Base-by-base conservation (phyloP, 2,888 invertebrate species). In the Cephus runcator region DNA sequence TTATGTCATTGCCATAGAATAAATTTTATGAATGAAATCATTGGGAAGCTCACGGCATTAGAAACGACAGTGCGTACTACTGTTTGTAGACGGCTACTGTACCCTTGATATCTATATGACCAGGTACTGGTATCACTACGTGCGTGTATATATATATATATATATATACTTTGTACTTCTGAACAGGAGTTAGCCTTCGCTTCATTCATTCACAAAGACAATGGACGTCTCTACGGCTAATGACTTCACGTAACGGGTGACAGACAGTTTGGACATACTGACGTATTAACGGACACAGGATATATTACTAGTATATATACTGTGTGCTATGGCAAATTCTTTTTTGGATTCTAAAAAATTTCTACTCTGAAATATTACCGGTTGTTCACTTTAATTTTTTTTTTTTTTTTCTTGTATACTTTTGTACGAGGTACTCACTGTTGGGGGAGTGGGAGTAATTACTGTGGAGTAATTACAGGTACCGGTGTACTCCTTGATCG, bases 171-270 rank as follows among this genome's bases (percentile, higher is more conserved):
- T 23, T 23, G 23, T 23, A 56, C 23, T 9, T 23, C 56, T 56
- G 9, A 71, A 33, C 71, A 34, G 12, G 34, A 34, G 71, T 71
- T 71, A 71, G 31, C 31, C 34, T 71, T 34, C 71, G 11, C 56
- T 75, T 74, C 75, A 36, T 77, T 75, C 74, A 75, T 77, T 77
- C 75, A 23, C 74, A 74, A 74, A 77, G 77, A 77, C 77, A 77
- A 77, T 77, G 31, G 69, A 33, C 69, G 35, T 30, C 74, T 74
- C 73, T 69, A 34, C 73, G 75, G 77, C 69, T 73, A 75, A 77
- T 77, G 56, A 73, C 77, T 77, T 30, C 74, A 36, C 23, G 35
- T 75, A 71, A 30, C 71, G 71, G 12, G 12, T 33, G 71, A 71
- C 71, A 23, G 71, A 33, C 23, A 34, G 71, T 33, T 34, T 12